Evolutionary conservation across 2,113 vertebrate genomes (phyloP).

Genomic region (Tinamus guttatus): DNA sequence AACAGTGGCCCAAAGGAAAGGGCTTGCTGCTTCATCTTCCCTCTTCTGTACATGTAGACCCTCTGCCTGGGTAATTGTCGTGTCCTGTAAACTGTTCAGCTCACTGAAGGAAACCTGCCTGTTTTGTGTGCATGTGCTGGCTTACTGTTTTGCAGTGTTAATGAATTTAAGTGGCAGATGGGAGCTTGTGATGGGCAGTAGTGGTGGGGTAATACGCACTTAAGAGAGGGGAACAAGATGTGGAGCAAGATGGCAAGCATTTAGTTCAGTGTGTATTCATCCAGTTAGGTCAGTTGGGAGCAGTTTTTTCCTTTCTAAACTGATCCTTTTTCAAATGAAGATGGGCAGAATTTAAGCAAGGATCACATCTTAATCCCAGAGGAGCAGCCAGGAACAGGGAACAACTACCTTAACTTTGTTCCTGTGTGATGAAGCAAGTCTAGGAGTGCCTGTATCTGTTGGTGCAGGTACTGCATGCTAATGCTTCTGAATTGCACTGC

Average conservation of each 20-base stretch:
- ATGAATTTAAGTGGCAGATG: not conserved
- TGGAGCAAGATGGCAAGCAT: not conserved
- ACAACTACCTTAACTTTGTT: not conserved
- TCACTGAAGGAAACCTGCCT: not conserved
- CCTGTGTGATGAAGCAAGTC: not conserved
- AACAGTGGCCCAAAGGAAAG: not conserved
- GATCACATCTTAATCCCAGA: not conserved
- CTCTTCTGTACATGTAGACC: not conserved
- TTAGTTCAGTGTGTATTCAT: not conserved
- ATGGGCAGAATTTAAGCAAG: not conserved
- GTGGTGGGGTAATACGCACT: not conserved
- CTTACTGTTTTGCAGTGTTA: not conserved
- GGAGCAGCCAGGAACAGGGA: not conserved
- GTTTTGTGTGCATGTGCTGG: not conserved
- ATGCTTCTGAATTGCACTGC: rapidly evolving
- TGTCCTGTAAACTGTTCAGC: not conserved
- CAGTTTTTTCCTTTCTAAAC: not conserved
- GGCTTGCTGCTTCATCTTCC: not conserved
- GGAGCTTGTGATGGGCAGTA: not conserved
- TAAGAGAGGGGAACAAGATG: not conserved
- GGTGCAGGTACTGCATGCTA: not conserved
- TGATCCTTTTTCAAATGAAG: not conserved
- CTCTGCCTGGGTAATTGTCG: not conserved
- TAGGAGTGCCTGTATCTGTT: not conserved
- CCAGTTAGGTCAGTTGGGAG: not conserved